Base-by-base conservation (phyloP, 92 coral and sea anemone genomes). In the Anthopleura xanthogrammica region DNA sequence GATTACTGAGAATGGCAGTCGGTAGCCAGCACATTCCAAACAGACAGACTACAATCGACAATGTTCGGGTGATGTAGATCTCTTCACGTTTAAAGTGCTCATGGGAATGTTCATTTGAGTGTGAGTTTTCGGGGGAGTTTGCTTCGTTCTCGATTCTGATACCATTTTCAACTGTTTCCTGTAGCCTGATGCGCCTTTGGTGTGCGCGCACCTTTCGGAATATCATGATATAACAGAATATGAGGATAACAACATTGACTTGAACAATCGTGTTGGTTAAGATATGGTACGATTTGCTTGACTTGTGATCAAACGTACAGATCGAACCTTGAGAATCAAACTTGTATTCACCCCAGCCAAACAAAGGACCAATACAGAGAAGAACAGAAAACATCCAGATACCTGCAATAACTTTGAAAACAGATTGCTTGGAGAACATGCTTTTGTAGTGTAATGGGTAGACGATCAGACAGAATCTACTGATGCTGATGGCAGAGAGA, bases 261-360 rank as follows among this genome's bases (percentile, higher is more conserved):
- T 65, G 62, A n/a, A 90, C 55, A 19, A 87, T 5, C 1, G 60
- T 52, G 36, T 78, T 87, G 16, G 75, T 65, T 13, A 79, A 77
- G 42, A 56, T 50, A 57, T 86, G 88, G 65, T 86, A 90, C 6
- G 93, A 87, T 16, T 50, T 62, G 52, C 90, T 88, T 22, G 81
- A 79, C 56, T 71, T 79, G 40, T 87, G 88, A 16, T 88, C 70
- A 24, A 87, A 82, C 2, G 93, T 87, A 54, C 93, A 87, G 5
- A 90, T 23, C 4, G 87, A 76, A 36, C 80, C 89, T 48, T 41
- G 17, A 7, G 88, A 83, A 75, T 42, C 78, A 56, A 84, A 90
- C 81, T 75, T 72, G 55, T 88, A 88, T 7, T 66, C 24, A 1
- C 91, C 93, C 93, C 93, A 90, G n/a, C 93, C 93, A 13, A 87